These are phyloP conservation scores for Gymnocephalus cernua DNA, from an alignment of 2,113 vertebrate species.

Conservation along the genomic window DNA sequence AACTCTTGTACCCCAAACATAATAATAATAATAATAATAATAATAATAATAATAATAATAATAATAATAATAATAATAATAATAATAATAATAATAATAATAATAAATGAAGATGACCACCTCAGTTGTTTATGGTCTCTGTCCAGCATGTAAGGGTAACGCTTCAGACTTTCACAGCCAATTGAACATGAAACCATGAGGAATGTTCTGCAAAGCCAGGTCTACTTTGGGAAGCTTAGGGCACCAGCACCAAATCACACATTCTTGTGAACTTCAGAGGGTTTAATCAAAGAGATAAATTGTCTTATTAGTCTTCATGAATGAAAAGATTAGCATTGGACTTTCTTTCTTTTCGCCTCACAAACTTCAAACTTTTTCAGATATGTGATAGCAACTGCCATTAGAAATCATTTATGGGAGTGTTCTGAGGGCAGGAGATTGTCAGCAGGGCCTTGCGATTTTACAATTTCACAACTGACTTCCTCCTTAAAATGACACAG, in stretches of 20 bases:
- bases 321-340: conserved; percentile 75
- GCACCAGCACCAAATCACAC: conserved; percentile 72
- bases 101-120: conserved; percentile 22
- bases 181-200: conserved; percentile 78
- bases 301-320: conserved; percentile 64
- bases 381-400: conserved; percentile 75
- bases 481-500: conserved; percentile 85
- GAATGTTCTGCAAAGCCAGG: conserved; percentile 73
- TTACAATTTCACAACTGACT: conserved; percentile 89
- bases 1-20: neutral
- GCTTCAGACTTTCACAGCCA: conserved; percentile 73
- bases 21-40: neutral
- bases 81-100: conserved; percentile 6
- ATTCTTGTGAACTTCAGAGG: conserved; percentile 76
- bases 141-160: conserved; percentile 61
- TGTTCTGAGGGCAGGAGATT: conserved; percentile 78
- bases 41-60: neutral
- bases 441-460: conserved; percentile 78
- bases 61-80: conserved; percentile 22
- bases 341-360: conserved; percentile 66
- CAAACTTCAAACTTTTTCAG: conserved; percentile 69
- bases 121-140: conserved; percentile 55
- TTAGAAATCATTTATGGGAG: conserved; percentile 80
- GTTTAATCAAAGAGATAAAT: conserved; percentile 77
- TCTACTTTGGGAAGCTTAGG: conserved; percentile 61